These are phyloP conservation scores for Drosophila tani DNA, from an alignment of 1,140 invertebrate species.

Conservation along the genomic window DNA sequence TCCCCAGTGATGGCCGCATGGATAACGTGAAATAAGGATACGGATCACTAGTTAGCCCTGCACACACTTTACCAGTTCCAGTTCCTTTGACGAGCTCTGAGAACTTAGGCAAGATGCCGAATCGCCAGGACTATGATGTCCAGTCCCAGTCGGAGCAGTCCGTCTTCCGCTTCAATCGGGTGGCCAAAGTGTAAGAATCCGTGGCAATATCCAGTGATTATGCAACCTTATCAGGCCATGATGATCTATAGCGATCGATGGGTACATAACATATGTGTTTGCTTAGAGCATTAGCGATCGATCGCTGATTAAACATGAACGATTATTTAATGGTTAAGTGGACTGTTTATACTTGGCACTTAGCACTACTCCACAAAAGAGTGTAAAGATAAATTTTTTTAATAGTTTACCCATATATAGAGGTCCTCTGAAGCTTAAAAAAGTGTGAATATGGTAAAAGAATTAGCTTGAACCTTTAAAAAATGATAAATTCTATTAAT, in stretches of 20 bases:
- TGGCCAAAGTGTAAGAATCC: slow-evolving; percentile 80
- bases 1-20: slow-evolving; percentile 59
- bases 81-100: slow-evolving; percentile 23
- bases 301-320: slow-evolving; percentile 73
- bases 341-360: slow-evolving; percentile 42
- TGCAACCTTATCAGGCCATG: slow-evolving; percentile 39
- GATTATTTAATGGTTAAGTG: slow-evolving; percentile 63
- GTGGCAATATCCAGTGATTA: slow-evolving; percentile 12
- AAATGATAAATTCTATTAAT: too few species aligned
- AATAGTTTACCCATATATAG: slow-evolving; percentile 6
- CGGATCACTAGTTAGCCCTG: slow-evolving; percentile 20
- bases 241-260: too few species aligned
- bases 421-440: neutral
- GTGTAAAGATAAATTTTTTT: slow-evolving; percentile 7
- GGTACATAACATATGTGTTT: slow-evolving; percentile 21
- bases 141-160: slow-evolving; percentile 77
- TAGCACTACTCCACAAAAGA: slow-evolving; percentile 38
- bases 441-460: neutral
- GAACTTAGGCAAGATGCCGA: slow-evolving; percentile 41
- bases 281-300: slow-evolving; percentile 54
- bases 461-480: neutral
- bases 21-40: slow-evolving; percentile 54
- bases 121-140: slow-evolving; percentile 67
- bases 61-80: too few species aligned
- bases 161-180: slow-evolving; percentile 68